Percentiles rank a stretch among this genome's conserved stretches.
phyloP scores from a whole-genome alignment of 2,888 invertebrate species.

The Scaptomyza cyrtandrae region DNA sequence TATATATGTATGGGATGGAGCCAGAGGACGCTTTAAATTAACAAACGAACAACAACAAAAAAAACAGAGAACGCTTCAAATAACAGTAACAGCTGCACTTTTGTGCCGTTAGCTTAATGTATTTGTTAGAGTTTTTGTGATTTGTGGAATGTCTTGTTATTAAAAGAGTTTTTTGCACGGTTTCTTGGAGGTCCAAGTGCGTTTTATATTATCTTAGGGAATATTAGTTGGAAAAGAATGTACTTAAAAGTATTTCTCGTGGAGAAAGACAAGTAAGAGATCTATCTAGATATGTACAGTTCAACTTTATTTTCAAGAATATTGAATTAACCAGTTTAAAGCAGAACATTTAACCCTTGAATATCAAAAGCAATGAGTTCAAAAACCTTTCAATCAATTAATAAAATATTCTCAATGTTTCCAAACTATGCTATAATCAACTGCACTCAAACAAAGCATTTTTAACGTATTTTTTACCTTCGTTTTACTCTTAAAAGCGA shows the following conservation, averaged over 20 bases:
- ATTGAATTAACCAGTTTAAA: too few relatives aligned
- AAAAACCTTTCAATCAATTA: not conserved
- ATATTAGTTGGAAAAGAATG: not conserved
- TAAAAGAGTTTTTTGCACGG: not conserved
- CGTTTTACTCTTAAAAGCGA: not conserved
- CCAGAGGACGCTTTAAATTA: conserved; percentile 60
- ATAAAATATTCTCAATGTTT: not conserved
- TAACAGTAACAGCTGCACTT: conserved; percentile 53
- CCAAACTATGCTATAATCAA: not conserved
- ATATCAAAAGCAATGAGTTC: too few relatives aligned
- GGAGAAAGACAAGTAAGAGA: too few relatives aligned
- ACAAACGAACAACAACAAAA: conserved; percentile 28
- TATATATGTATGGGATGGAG: not conserved
- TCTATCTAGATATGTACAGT: too few relatives aligned
- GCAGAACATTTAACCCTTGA: too few relatives aligned
- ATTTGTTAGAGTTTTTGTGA: conserved; percentile 3
- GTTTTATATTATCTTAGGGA: not conserved
- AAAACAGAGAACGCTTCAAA: conserved; percentile 38
- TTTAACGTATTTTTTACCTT: not conserved
- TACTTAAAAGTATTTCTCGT: too few relatives aligned
- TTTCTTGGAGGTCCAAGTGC: not conserved
- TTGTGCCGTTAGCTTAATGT: conserved; percentile 11
- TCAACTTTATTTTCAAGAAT: too few relatives aligned
- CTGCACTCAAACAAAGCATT: not conserved
- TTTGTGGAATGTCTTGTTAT: conserved; percentile 12